Evolutionary conservation across 1,140 invertebrate species (phyloP), one percentile per base, ranked within the genome.

Genomic region (Caenorhabditis elegans): DNA sequence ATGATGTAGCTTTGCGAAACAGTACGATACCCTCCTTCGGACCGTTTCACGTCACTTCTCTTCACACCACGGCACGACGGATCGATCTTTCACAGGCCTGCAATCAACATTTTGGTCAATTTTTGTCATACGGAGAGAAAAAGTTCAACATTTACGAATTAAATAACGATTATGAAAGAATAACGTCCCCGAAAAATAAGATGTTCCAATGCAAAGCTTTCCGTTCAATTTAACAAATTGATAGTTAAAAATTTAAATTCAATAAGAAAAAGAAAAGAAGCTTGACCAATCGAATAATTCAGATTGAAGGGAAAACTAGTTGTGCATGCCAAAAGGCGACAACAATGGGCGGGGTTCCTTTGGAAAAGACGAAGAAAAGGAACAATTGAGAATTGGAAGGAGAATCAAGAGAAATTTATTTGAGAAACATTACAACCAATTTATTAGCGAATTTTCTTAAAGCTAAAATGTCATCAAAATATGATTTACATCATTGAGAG

Each of bases 21-120:
- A 43, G 39, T 43, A 43, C 6, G 39, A 5, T 43, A 15, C 53
- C 26, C 53, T 17, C 17, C 53, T 34, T n/a, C 53, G 6, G 28
- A 22, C 34, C 43, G 13, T 70, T 43, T 34, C 60, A 70, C 34
- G 26, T 13, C 31, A 2, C 34, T 24, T n/a, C 28, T 39, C n/a
- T n/a, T 53, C 49, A 24, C 49, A 24, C 22, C 11, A 10, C 22
- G 11, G 22, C 60, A 60, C 60, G 26, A 31, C 60, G 60, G 39
- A n/a, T n/a, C 11, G 60, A 70, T 70, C 60, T 70, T 70, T 11
- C 53, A 19, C 60, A 43, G 60, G 60, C n/a, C 60, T 70, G 60
- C 0, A 60, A 60, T n/a, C n/a, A n/a, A n/a, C n/a, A n/a, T n/a
- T n/a, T n/a, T n/a, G n/a, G n/a, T n/a, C n/a, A n/a, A n/a, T n/a